A percentile compares a stretch with the other conserved stretches of the same genome.
phyloP scores from a whole-genome alignment of 2,888 invertebrate species.

The Zelleria hepariella region DNA sequence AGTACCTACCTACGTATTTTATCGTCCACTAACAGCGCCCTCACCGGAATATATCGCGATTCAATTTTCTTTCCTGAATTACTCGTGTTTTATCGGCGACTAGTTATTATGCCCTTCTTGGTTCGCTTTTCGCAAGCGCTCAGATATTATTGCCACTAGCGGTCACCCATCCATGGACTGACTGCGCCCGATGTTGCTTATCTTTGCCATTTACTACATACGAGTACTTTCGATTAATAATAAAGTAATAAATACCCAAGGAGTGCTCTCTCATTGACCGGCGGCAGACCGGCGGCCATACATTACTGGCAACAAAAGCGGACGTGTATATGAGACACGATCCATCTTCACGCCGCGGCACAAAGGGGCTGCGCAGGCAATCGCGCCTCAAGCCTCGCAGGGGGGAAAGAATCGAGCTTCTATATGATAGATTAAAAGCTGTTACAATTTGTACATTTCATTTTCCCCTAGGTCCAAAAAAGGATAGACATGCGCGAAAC shows the following conservation, averaged over 20 bases:
- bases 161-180: too few relatives aligned
- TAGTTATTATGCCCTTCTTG: neutral
- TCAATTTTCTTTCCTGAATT: neutral
- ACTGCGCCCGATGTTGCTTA: too few relatives aligned
- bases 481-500: too few relatives aligned
- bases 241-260: neutral
- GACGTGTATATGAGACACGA: neutral
- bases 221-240: too few relatives aligned
- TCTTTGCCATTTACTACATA: too few relatives aligned
- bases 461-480: too few relatives aligned
- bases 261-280: neutral
- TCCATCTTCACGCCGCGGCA: neutral
- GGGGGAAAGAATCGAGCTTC: neutral
- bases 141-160: too few relatives aligned
- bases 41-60: neutral
- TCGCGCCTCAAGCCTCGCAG: neutral
- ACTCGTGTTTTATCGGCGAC: neutral
- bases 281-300: neutral
- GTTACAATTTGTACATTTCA: neutral
- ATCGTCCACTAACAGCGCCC: neutral
- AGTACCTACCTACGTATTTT: neutral
- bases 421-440: neutral
- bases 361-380: neutral
- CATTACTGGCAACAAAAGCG: neutral
- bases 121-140: neutral